Evolutionary conservation across 2,797 vertebrate genomes (phyloP), one percentile per base, ranked within the genome.

Genomic region (Epinephelus coioides): DNA sequence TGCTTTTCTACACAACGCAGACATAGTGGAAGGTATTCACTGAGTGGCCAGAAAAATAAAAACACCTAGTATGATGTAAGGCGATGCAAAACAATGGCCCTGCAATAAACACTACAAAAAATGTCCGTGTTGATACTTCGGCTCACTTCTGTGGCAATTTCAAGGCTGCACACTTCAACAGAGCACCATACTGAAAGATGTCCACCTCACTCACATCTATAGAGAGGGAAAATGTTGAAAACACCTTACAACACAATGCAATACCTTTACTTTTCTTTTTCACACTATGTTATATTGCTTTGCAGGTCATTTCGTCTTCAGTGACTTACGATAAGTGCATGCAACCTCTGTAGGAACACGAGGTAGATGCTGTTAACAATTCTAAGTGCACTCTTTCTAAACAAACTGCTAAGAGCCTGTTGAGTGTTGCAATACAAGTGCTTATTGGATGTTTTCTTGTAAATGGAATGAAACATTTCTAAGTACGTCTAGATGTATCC

Each of bases 41-140:
- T 23, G 15, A 66, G 12, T 69, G 49, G 21, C 21, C 11, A 43
- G 25, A 56, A 55, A 59, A 54, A 64, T 56, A 14, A 76, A 66
- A 82, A 78, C 38, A 71, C 25, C 15, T 55, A 43, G 12, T 15
- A 47, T 69, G 65, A 81, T 80, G 64, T 15, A 76, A 76, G 30
- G 19, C 18, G 30, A 38, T 51, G 80, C 61, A 83, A 65, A 30
- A 44, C 51, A 38, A n/a, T 8, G 21, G 17, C 17, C 6, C 17
- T 51, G n/a, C 5, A 51, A n/a, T 60, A 66, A 72, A 57, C 18
- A 27, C 8, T 2, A 38, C 15, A 50, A 61, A 60, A 60, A 62
- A 59, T 59, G 25, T 44, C 59, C 25, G 34, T 60, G 38, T 62
- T 79, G 40, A 40, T 13, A 54, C 38, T 30, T 46, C 56, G 43